Evolutionary conservation across 2,113 vertebrate species (phyloP), one percentile per base, ranked within the genome.

Genomic region (Lutjanus erythropterus): DNA sequence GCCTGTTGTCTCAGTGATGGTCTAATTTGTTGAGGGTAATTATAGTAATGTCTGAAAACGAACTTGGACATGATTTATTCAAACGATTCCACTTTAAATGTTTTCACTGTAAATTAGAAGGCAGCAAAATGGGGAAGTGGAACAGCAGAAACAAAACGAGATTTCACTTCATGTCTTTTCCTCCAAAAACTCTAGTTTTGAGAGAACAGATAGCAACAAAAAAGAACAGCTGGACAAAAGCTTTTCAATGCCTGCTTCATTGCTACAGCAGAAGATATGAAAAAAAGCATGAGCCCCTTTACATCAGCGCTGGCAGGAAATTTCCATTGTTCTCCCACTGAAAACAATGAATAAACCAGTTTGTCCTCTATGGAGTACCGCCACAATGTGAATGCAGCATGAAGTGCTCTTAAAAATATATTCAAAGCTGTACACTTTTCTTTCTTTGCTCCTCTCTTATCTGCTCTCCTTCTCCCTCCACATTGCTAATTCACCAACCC

Each of bases 401-500:
- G 42, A 71, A 68, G 47, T 8, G 25, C 61, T 50, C 58, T 72
- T 47, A 21, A 52, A 72, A 71, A 55, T 53, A 39, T n/a, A 58
- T 58, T 66, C 29, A 66, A 71, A 80, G 39, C 47, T 15, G 9
- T 12, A 33, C 67, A 41, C 47, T 79, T 71, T 68, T 44, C 50
- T 75, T 59, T 59, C 56, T 44, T 55, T 55, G 27, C 56, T 69
- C 23, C 31, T 49, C 33, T 60, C 65, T 71, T 78, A 59, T 68
- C 46, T 71, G 6, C 61, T 70, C 65, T 67, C 29, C 23, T 49
- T 21, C 53, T 66, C 62, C 35, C 70, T 70, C 66, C 71, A 65
- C 71, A 35, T 72, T 70, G 62, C 58, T 75, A 84, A 80, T 79
- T 78, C 79, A 67, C 70, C 71, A 67, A 37, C 55, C 70, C 79